Percentiles rank a stretch among this genome's conserved stretches.
Conservation (phyloP, 2,797 vertebrate genomes). For the Nannoperca australis region DNA sequence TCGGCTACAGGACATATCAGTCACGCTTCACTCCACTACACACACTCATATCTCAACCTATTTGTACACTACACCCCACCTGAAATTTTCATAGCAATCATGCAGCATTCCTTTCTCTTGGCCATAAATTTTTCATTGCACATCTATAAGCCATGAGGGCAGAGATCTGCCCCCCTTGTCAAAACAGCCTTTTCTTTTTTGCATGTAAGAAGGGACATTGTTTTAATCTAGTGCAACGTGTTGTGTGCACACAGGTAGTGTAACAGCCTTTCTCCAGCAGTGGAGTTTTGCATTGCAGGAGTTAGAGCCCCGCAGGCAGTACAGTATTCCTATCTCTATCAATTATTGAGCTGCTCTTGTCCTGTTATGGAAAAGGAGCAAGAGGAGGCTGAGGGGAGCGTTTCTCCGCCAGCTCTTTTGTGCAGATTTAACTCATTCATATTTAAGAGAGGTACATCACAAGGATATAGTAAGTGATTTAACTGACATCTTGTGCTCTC, state of each 20-base stretch:
- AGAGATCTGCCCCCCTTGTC: slow-evolving; percentile 40
- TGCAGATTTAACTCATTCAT: slow-evolving; percentile 80
- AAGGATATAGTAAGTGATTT: slow-evolving; percentile 47
- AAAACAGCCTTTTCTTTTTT: slow-evolving; percentile 32
- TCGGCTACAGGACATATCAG: slow-evolving; percentile 28
- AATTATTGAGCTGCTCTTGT: slow-evolving; percentile 83
- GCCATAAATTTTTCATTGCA: slow-evolving; percentile 81
- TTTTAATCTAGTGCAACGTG: not conserved
- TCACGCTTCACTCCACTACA: slow-evolving; percentile 33
- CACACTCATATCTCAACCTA: slow-evolving; percentile 39
- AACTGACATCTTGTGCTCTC: slow-evolving; percentile 42
- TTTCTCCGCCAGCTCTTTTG: slow-evolving; percentile 63
- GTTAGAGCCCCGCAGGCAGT: slow-evolving; percentile 39
- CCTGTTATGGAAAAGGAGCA: slow-evolving; percentile 66
- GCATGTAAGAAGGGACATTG: slow-evolving; percentile 24
- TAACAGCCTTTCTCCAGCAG: slow-evolving; percentile 6
- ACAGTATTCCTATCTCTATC: slow-evolving; percentile 73
- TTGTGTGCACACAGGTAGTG: slow-evolving; percentile 30
- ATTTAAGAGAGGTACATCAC: slow-evolving; percentile 68
- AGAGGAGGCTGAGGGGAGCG: slow-evolving; percentile 37
- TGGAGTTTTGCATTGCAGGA: slow-evolving; percentile 49
- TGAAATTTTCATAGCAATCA: slow-evolving; percentile 72
- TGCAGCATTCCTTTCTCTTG: slow-evolving; percentile 54
- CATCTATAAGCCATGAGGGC: slow-evolving; percentile 82
- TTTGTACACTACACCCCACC: slow-evolving; percentile 58